phyloP scores from a whole-genome alignment of 2,888 invertebrate genomes.

The Ganaspis brasiliensis region DNA sequence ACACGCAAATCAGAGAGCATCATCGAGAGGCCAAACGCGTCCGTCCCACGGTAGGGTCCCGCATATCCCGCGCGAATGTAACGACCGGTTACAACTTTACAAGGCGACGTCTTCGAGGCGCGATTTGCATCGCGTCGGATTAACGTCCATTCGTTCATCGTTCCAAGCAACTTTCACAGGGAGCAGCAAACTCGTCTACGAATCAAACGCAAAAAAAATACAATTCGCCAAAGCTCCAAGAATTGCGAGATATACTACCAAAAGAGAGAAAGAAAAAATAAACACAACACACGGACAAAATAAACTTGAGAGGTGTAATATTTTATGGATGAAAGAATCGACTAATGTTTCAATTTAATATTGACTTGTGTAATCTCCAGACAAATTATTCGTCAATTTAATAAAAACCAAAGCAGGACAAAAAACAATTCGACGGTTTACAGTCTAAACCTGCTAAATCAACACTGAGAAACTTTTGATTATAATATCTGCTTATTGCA shows the following conservation, averaged over 20 bases:
- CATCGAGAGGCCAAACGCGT: constrained; percentile 29
- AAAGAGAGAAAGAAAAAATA: too few relatives aligned
- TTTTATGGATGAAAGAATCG: too few relatives aligned
- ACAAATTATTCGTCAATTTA: too few relatives aligned
- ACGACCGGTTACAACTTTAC: constrained; percentile 62
- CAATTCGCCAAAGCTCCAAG: not conserved
- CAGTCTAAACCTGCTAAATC: too few relatives aligned
- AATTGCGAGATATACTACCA: not conserved
- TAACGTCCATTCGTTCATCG: constrained; percentile 64
- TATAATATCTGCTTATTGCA: too few relatives aligned
- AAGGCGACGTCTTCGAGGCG: constrained; percentile 60
- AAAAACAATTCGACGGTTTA: too few relatives aligned
- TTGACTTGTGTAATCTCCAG: too few relatives aligned
- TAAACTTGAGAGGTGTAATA: too few relatives aligned
- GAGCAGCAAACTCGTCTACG: constrained; percentile 14
- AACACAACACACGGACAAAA: too few relatives aligned
- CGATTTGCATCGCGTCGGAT: constrained; percentile 70
- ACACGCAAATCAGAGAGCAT: constrained; percentile 37
- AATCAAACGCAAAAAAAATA: not conserved
- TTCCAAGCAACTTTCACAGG: constrained; percentile 42
- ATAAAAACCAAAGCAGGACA: too few relatives aligned
- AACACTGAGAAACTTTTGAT: too few relatives aligned
- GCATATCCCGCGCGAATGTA: constrained; percentile 44
- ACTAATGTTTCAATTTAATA: too few relatives aligned
- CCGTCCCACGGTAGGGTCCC: constrained; percentile 33